These are phyloP conservation scores for Zeus faber DNA, from an alignment of 2,113 vertebrate genomes.

Conservation along the genomic window DNA sequence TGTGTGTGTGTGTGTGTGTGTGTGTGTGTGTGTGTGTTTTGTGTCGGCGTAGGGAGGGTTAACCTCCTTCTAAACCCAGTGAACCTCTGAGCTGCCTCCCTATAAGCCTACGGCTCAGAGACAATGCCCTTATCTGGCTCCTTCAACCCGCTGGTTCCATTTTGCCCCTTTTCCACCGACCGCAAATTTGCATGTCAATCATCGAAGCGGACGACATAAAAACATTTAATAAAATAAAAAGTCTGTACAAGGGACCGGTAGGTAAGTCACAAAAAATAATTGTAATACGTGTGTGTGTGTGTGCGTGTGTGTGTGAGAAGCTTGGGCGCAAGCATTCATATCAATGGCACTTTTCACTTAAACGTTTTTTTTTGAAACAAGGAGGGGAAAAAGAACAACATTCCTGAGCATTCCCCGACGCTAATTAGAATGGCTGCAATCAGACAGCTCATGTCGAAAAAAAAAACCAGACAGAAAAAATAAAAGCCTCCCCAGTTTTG, in stretches of 20 bases:
- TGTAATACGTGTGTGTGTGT: slow-evolving; percentile 5
- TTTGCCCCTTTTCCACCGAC: slow-evolving; percentile 57
- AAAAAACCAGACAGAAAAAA: too few relatives aligned
- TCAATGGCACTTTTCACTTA: too few relatives aligned
- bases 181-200: slow-evolving; percentile 74
- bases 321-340: not conserved
- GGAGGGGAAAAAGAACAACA: too few relatives aligned
- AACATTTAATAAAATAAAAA: too few relatives aligned
- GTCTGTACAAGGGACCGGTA: slow-evolving; percentile 64
- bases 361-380: too few relatives aligned
- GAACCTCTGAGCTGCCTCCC: slow-evolving; percentile 44
- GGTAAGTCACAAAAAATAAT: slow-evolving; percentile 71
- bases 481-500: too few relatives aligned
- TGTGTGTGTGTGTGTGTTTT: slow-evolving; percentile 48
- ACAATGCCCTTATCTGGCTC: slow-evolving; percentile 69
- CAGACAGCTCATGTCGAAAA: too few relatives aligned
- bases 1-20: slow-evolving; percentile 58
- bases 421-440: too few relatives aligned
- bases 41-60: too few relatives aligned
- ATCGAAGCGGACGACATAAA: slow-evolving; percentile 63
- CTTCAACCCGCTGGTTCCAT: slow-evolving; percentile 59
- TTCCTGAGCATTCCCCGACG: too few relatives aligned
- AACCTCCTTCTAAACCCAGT: slow-evolving; percentile 48
- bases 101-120: slow-evolving; percentile 58
- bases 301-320: not conserved